Percentiles rank a stretch among this genome's conserved stretches.
These are phyloP conservation scores for Rhopalosiphum nymphaeae DNA, from an alignment of 2,888 invertebrate genomes.

Conservation along the genomic window DNA sequence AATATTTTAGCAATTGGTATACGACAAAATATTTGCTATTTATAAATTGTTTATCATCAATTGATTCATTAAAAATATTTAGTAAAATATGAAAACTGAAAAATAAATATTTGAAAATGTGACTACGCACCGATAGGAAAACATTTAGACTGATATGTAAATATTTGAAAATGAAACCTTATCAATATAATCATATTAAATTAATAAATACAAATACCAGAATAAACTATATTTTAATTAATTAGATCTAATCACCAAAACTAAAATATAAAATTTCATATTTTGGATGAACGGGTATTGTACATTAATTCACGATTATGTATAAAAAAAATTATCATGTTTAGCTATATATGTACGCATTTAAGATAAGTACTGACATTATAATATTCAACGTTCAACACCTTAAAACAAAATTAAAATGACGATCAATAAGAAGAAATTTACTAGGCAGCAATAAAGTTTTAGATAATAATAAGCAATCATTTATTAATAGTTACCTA, in stretches of 20 bases:
- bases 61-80: background rate
- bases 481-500: background rate
- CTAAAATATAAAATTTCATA: background rate
- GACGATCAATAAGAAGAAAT: background rate
- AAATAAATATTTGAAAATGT: conserved; percentile 2
- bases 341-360: background rate
- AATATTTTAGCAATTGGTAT: no score
- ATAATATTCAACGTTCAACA: background rate
- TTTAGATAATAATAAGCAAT: background rate
- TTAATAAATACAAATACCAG: background rate
- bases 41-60: background rate
- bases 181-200: background rate
- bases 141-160: background rate
- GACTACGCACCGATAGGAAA: background rate
- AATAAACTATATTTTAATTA: background rate
- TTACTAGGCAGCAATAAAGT: background rate
- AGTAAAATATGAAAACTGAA: background rate
- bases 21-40: background rate
- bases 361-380: background rate
- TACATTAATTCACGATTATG: background rate
- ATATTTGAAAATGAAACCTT: background rate
- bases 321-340: background rate
- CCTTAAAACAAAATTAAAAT: background rate
- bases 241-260: background rate
- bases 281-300: background rate